Conservation (phyloP, 2,888 invertebrate genomes). For the Automeris io region DNA sequence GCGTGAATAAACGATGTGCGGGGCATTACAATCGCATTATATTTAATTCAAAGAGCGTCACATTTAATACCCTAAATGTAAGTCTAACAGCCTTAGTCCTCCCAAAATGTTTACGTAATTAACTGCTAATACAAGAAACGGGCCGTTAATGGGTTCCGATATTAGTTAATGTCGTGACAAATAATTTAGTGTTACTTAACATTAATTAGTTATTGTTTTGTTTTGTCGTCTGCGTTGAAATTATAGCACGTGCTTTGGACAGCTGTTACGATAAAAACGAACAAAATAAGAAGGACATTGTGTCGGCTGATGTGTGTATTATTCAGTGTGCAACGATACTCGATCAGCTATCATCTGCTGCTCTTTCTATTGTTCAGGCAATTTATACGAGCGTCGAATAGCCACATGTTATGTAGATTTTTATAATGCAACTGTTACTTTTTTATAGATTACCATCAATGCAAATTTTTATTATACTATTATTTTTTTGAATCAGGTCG, state of each 20-base stretch:
- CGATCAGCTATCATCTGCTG: constrained; percentile 49
- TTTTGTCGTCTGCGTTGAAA: constrained; percentile 22
- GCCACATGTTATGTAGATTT: constrained; percentile 4
- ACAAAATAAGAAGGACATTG: constrained; percentile 37
- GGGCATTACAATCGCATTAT: constrained; percentile 43
- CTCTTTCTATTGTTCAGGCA: background rate
- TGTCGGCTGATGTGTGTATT: constrained; percentile 37
- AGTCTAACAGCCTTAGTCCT: constrained; percentile 36
- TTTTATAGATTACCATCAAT: background rate
- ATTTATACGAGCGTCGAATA: constrained; percentile 2
- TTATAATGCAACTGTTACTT: constrained; percentile 6
- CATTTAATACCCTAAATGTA: constrained; percentile 34
- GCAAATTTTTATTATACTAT: background rate
- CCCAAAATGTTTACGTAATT: constrained; percentile 49
- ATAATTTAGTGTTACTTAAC: constrained; percentile 30
- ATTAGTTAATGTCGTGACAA: constrained; percentile 36
- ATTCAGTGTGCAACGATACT: constrained; percentile 41
- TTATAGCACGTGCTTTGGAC: constrained; percentile 37
- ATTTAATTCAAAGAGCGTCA: constrained; percentile 32
- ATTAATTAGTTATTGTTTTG: constrained; percentile 21
- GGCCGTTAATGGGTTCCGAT: constrained; percentile 36
- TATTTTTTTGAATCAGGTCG: background rate
- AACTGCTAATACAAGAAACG: constrained; percentile 47
- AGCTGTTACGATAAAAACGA: constrained; percentile 54
- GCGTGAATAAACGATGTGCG: constrained; percentile 32